These are phyloP conservation scores for Vireo griseus DNA, from an alignment of 2,797 vertebrate genomes.

Conservation along the genomic window DNA sequence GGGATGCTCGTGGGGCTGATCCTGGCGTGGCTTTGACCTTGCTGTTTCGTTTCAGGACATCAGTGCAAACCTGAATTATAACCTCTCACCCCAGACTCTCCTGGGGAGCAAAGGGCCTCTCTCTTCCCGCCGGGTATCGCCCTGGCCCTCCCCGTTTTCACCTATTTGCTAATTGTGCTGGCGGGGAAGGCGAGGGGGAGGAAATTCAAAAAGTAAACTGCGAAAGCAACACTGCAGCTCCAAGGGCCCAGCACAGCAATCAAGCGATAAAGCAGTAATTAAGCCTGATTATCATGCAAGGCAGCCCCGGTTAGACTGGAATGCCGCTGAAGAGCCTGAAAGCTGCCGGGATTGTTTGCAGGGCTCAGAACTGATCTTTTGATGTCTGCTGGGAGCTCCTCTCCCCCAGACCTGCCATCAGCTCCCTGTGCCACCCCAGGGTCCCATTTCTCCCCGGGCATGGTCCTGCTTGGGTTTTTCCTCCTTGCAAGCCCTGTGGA, in stretches of 20 bases:
- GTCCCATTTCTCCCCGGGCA: background rate
- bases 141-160: slow-evolving; percentile 23
- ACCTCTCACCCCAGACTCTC: background rate
- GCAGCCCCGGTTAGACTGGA: slow-evolving; percentile 74
- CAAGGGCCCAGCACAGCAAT: slow-evolving; percentile 72
- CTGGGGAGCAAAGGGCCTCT: background rate
- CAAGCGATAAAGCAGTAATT: slow-evolving; percentile 76
- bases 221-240: slow-evolving; percentile 60
- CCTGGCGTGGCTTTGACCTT: background rate
- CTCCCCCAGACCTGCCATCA: slow-evolving; percentile 34
- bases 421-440: slow-evolving; percentile 14
- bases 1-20: background rate
- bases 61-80: background rate
- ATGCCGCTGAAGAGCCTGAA: slow-evolving; percentile 71
- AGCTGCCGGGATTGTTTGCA: slow-evolving; percentile 67
- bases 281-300: slow-evolving; percentile 80
- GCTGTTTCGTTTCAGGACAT: background rate
- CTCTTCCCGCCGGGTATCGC: background rate
- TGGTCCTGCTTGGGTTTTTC: background rate
- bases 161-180: slow-evolving; percentile 50
- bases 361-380: slow-evolving; percentile 66
- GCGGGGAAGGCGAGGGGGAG: slow-evolving; percentile 18
- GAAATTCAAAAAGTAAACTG: slow-evolving; percentile 60
- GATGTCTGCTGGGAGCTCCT: slow-evolving; percentile 70
- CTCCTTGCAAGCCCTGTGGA: background rate